Conservation (phyloP, 1,140 invertebrate genomes). For the Diprion similis region DNA sequence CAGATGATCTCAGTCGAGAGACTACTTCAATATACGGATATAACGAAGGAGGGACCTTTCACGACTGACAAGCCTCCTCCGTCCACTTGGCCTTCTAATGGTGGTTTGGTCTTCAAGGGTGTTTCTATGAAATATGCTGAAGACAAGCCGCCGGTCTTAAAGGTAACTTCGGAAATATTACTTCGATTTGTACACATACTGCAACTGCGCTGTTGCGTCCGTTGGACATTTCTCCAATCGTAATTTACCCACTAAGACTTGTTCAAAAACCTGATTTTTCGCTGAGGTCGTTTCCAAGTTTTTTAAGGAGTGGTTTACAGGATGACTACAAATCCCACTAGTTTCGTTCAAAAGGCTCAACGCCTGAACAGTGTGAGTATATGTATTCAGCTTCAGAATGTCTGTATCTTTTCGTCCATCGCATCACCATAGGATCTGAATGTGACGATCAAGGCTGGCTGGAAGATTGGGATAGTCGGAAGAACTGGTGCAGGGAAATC, state of each 20-base stretch:
- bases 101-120: constrained; percentile 63
- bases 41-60: constrained; percentile 66
- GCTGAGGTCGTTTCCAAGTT: too few relatives aligned
- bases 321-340: too few relatives aligned
- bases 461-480: constrained; percentile 68
- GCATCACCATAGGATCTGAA: constrained; percentile 59
- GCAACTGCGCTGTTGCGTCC: too few relatives aligned
- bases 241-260: too few relatives aligned
- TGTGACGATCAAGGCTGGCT: constrained; percentile 67
- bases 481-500: constrained; percentile 59
- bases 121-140: constrained; percentile 72
- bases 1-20: constrained; percentile 86
- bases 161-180: constrained; percentile 44
- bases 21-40: constrained; percentile 75
- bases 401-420: constrained; percentile 55
- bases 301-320: too few relatives aligned
- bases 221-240: too few relatives aligned
- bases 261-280: too few relatives aligned
- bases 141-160: constrained; percentile 71
- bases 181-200: too few relatives aligned
- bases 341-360: too few relatives aligned
- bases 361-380: constrained; percentile 35
- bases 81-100: constrained; percentile 57
- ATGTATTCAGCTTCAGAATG: constrained; percentile 56
- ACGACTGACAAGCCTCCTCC: constrained; percentile 49